Evolutionary conservation across 1,140 invertebrate genomes (phyloP), one percentile per base, ranked within the genome.

Genomic region (Leptopilina clavipes): DNA sequence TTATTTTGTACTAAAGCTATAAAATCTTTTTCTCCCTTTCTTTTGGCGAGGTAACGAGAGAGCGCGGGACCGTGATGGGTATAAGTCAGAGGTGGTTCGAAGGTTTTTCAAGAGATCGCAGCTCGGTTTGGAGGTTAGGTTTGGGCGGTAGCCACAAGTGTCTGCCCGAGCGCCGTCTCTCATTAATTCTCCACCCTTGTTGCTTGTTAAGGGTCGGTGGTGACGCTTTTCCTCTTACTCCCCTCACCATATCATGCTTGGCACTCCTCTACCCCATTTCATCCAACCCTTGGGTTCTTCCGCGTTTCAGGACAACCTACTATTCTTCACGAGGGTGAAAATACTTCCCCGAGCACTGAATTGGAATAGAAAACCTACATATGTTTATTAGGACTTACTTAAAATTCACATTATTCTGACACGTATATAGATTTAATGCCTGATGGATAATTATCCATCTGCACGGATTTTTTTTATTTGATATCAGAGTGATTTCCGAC

Each of bases 101-200:
- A 82, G 83, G 81, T 84, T 84, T n/a, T 85, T 79, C 80, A 76
- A 75, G 77, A 79, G 83, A 83, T 85, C 84, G 82, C 81, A 74
- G 81, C 81, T 83, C 79, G 81, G 85, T 82, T 86, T 85, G 83
- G 84, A 84, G 86, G 82, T 78, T 76, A 79, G 84, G 83, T 85
- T 86, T 82, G 87, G 87, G 83, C 86, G 88, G 86, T 90, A 90
- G 89, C 89, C 89, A 90, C 89, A 90, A 90, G 89, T 90, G 89
- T 90, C 89, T 88, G 87, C 87, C 86, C 82, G 85, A 84, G 88
- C 88, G 86, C 86, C 88, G 87, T 89, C 86, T 87, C 89, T 90
- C 89, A 90, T 90, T 90, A 90, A 90, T 90, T 90, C 89, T 90
- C 89, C 87, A 89, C 88, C 89, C 89, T 90, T 89, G 89, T 86